Evolutionary conservation across 2,797 vertebrate genomes (phyloP).

Genomic region (Sciurus carolinensis): DNA sequence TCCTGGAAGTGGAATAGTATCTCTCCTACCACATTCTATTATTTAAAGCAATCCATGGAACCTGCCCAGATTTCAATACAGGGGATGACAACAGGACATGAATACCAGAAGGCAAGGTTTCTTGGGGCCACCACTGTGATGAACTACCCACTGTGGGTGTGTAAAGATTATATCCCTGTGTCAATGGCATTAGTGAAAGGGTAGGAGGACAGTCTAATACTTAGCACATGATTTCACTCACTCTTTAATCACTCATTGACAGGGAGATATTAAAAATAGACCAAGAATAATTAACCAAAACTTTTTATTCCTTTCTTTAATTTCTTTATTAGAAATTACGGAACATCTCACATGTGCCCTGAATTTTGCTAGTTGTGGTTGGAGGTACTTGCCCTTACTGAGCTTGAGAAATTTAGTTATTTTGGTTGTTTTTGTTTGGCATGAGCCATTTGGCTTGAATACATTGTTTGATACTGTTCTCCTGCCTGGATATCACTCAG

Average conservation of each 20-base stretch:
- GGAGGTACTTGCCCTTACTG: not conserved
- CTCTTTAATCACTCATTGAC: constrained; percentile 8
- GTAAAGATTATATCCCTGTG: not conserved
- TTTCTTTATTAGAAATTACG: constrained; percentile 34
- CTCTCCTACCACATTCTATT: not conserved
- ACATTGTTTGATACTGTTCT: not conserved
- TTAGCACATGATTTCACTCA: constrained; percentile 3
- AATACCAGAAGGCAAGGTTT: not conserved
- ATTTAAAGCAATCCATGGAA: not conserved
- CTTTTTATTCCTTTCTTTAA: constrained; percentile 35
- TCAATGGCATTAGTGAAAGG: not conserved
- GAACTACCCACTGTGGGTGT: not conserved
- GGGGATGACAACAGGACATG: not conserved
- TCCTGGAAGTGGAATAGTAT: not conserved
- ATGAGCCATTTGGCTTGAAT: not conserved
- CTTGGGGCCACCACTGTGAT: not conserved
- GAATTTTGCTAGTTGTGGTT: not conserved
- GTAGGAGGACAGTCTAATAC: not conserved
- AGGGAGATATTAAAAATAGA: constrained; percentile 72
- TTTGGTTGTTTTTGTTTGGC: not conserved
- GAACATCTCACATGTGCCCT: not conserved
- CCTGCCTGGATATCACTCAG: not conserved
- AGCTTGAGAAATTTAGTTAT: not conserved
- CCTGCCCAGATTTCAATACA: not conserved
- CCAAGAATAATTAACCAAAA: constrained; percentile 44